Conservation (phyloP, 1,140 invertebrate genomes). For the Nomia melanderi region DNA sequence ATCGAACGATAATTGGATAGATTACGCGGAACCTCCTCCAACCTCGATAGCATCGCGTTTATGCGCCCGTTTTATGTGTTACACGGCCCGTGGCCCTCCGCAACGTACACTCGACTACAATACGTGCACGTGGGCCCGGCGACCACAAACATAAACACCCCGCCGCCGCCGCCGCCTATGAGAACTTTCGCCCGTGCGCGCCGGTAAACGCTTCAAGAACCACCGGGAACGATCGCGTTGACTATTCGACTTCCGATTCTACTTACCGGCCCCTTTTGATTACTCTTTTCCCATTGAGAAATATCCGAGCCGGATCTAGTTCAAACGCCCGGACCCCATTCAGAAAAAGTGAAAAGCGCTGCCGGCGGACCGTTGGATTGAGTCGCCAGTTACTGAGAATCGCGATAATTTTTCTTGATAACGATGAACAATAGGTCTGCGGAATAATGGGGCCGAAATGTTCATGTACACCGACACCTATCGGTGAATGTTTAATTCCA, state of each 20-base stretch:
- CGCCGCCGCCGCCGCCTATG: constrained; percentile 10
- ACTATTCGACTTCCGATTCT: constrained; percentile 26
- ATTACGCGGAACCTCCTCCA: constrained; percentile 77
- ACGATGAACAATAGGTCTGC: too few relatives aligned
- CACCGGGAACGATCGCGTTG: constrained; percentile 21
- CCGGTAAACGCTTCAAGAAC: constrained; percentile 20
- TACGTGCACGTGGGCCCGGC: constrained; percentile 26
- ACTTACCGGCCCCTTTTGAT: background rate
- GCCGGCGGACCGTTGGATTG: too few relatives aligned
- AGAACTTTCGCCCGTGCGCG: constrained; percentile 8
- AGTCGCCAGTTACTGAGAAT: too few relatives aligned
- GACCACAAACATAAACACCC: constrained; percentile 15
- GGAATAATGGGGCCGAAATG: too few relatives aligned
- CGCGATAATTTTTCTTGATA: too few relatives aligned
- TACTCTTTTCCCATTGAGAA: background rate
- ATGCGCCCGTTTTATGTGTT: constrained; percentile 73
- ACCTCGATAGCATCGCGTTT: constrained; percentile 76
- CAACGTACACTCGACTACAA: constrained; percentile 37
- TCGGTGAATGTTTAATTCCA: too few relatives aligned
- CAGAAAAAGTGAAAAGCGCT: background rate
- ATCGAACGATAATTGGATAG: constrained; percentile 81
- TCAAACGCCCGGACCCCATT: background rate
- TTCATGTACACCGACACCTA: too few relatives aligned
- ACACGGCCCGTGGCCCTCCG: constrained; percentile 44
- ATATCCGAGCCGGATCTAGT: background rate